phyloP scores from a whole-genome alignment of 37 sponge, comb jelly and placozoan genomes.

The Halichondria panicea region DNA sequence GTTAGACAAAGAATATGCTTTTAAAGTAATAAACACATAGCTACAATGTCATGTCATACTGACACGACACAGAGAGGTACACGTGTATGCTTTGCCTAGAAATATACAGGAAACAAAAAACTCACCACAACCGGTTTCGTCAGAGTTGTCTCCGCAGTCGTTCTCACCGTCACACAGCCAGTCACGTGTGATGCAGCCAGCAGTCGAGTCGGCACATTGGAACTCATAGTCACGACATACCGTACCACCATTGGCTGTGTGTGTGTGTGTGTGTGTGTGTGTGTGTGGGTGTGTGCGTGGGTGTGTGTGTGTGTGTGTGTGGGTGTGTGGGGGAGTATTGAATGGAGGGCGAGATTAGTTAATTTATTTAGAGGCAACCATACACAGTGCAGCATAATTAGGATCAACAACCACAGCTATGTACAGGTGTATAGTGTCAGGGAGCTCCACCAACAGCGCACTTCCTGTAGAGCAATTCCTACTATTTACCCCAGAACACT shows the following conservation, averaged over 20 bases:
- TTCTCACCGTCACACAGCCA: constrained; percentile 56
- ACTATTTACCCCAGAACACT: too few relatives aligned
- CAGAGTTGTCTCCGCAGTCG: constrained; percentile 60
- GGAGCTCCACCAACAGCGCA: too few relatives aligned
- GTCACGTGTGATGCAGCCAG: not conserved
- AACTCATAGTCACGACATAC: constrained; percentile 4
- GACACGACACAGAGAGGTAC: not conserved
- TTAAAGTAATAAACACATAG: not conserved
- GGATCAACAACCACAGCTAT: too few relatives aligned
- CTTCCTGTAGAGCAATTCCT: too few relatives aligned
- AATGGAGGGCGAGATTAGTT: too few relatives aligned
- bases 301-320: constrained; percentile 20
- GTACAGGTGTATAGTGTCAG: too few relatives aligned
- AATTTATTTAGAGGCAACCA: too few relatives aligned
- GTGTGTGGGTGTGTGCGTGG: not conserved
- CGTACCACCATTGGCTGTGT: not conserved
- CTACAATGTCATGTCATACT: not conserved
- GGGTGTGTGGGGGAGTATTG: not conserved
- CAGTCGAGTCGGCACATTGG: not conserved
- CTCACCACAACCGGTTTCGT: constrained; percentile 49
- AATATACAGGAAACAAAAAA: not conserved
- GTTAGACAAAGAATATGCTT: not conserved
- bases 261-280: constrained; percentile 20
- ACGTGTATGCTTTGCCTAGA: not conserved
- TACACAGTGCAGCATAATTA: too few relatives aligned